Base-by-base conservation (phyloP, 2,113 vertebrate species). In the Sarotherodon lohbergeri region DNA sequence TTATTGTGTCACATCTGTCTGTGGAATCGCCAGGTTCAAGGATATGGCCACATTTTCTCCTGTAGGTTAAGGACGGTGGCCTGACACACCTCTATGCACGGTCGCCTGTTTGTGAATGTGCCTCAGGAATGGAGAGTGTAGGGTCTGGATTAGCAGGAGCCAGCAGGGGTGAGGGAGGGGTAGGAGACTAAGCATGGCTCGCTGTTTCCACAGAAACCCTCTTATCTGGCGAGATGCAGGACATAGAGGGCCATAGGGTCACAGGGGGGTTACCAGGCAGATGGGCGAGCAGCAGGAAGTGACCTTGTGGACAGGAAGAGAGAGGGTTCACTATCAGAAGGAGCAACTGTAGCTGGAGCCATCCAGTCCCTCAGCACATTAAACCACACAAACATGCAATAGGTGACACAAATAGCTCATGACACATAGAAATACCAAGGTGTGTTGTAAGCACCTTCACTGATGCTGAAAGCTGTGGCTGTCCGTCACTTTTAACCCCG, bases 241-340 rank as follows among this genome's bases (percentile, higher is more conserved):
- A 80, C 81, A 83, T 32, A 52, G 87, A 89, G 90, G 89, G 79
- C 88, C 78, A 50, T 59, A 11, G 87, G 96, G 96, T 96, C 96
- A 96, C 93, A 27, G 56, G 90, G 91, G 94, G 97, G 97, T 97
- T 96, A 96, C 92, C 86, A 90, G 95, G 93, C 97, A 97, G 97
- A 98, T 97, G 97, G 97, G 94, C 93, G 83, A 91, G 36, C 94
- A 95, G 95, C 94, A 95, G 96, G 96, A 96, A 97, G 92, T 96
- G 92, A 94, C 95, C 92, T 95, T 93, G 91, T 89, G 89, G 90
- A 95, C 87, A 94, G 96, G 93, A 96, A 95, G 90, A 55, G 81
- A 92, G 90, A 91, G 89, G 89, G 85, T 90, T 91, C 86, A 89
- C 84, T 59, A 88, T 94, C 91, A 83, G 86, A 86, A 83, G 87